Conservation (phyloP, 2,113 vertebrate species). For the Strigops habroptila region DNA sequence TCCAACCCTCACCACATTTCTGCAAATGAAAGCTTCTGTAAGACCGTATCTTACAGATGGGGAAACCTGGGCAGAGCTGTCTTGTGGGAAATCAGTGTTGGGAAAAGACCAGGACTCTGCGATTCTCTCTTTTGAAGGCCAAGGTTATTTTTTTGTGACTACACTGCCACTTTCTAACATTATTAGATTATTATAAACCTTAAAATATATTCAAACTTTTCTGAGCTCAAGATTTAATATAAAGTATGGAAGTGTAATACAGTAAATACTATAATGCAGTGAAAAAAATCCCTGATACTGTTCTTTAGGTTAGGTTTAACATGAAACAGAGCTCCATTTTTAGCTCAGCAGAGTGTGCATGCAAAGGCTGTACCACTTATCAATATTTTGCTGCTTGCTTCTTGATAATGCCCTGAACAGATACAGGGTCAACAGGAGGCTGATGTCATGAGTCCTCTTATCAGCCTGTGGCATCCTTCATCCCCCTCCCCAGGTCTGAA, state of each 20-base stretch:
- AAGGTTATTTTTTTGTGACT: not conserved
- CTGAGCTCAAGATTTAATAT: not conserved
- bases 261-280: not conserved
- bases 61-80: not conserved
- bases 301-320: not conserved
- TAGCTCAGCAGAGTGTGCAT: not conserved
- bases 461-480: not conserved
- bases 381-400: not conserved
- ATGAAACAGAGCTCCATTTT: not conserved
- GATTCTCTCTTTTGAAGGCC: not conserved
- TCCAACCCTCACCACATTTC: not conserved
- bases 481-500: not conserved
- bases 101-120: not conserved
- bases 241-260: not conserved
- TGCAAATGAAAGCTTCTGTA: not conserved
- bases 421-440: not conserved
- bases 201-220: not conserved
- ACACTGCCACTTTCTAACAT: not conserved
- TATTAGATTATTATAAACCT: not conserved
- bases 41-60: not conserved
- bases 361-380: not conserved
- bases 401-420: not conserved
- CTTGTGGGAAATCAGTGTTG: not conserved
- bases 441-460: not conserved
- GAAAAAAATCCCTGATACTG: not conserved